Base-by-base conservation (phyloP, 2,888 invertebrate species). In the Hirudinaria manillensis region DNA sequence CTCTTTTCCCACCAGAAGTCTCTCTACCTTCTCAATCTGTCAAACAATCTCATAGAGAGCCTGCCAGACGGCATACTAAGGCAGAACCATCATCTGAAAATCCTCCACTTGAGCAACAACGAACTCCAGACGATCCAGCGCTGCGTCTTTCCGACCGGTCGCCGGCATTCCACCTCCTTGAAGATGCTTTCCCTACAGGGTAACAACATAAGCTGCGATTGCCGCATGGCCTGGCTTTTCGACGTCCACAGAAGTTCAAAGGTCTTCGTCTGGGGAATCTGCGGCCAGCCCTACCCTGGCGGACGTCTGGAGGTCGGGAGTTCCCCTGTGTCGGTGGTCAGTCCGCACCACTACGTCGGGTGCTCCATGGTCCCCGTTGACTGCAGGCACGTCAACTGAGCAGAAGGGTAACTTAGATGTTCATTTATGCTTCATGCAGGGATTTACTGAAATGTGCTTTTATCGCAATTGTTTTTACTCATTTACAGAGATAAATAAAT, bases 131-230 rank as follows among this genome's bases (percentile, higher is more conserved):
- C 76, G 4, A 53, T 80, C 36, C 76, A 76, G 6, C 75, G 75
- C 66, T 79, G 78, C 45, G 73, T 77, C 16, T 76, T 80, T 21
- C 67, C 75, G 3, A 38, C 66, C 21, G 45, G 73, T 29, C 27
- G 56, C 32, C 27, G n/a, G 13, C 72, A 55, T 55, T 55, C 56
- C 32, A 65, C 76, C 1, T 53, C 61, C 21, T 74, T 80, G 55
- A 67, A 75, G 45, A 75, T 72, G 32, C 56, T 80, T 32, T 80
- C 79, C 13, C 38, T 79, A 24, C 51, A 78, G 29, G 78, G 77
- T 7, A 80, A 80, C 61, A 77, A 79, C 6, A 19, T 80, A 2
- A 61, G 38, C 51, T 80, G 80, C 55, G 78, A 78, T 75, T 80
- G 80, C 34, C n/a, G 56, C 27, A 34, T 79, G 61, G 51, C 67